Percentiles rank a stretch among this genome's conserved stretches.
Conservation (phyloP, 2,797 vertebrate species). For the Anguilla megastoma region DNA sequence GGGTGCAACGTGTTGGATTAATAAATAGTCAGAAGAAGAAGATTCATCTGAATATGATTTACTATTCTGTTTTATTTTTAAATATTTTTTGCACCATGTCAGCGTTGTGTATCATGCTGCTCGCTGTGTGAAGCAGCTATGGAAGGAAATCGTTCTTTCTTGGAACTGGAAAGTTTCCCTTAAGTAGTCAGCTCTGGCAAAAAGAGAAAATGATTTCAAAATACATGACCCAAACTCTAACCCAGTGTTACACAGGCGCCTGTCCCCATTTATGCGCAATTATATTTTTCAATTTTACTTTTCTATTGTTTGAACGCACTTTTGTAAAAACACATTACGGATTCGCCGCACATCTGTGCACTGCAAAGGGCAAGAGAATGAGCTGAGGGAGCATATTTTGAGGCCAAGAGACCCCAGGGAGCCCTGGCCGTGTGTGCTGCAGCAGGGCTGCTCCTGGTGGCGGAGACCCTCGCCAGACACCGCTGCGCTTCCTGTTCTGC, state of each 20-base stretch:
- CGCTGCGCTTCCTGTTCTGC: slow-evolving; percentile 3
- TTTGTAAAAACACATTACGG: neutral
- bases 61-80: neutral
- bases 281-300: neutral
- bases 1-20: neutral
- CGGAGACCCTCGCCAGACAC: slow-evolving; percentile 9
- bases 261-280: neutral
- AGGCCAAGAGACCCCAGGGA: neutral
- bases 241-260: neutral
- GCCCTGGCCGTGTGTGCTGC: slow-evolving; percentile 11
- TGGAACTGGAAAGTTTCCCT: neutral
- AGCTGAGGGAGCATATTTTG: neutral
- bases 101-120: neutral
- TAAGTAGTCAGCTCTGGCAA: neutral
- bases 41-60: neutral
- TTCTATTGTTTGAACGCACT: neutral
- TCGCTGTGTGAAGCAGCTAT: neutral
- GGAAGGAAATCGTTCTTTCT: neutral
- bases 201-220: neutral
- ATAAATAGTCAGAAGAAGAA: neutral
- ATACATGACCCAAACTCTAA: neutral
- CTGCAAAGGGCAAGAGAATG: neutral
- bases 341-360: neutral
- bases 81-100: neutral
- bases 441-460: neutral